A percentile compares a stretch with the other conserved stretches of the same genome.
phyloP scores from a whole-genome alignment of 1,140 invertebrate species.

The Pararge aegeria region DNA sequence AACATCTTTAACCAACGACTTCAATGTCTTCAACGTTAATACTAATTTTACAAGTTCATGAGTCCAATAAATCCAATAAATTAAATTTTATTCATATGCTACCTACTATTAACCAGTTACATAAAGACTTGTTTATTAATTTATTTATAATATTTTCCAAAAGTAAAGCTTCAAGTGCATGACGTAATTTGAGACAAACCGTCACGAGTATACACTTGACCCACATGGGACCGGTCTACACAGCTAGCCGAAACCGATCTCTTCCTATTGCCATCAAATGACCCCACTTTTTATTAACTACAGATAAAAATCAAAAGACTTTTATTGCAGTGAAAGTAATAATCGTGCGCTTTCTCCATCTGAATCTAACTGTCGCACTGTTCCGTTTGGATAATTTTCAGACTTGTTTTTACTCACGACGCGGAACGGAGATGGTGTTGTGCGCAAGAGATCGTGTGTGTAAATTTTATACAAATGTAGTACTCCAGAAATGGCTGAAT shows the following conservation, averaged over 20 bases:
- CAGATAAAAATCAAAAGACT: constrained; percentile 25
- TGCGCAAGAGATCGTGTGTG: too few relatives aligned
- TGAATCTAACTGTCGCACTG: constrained; percentile 6
- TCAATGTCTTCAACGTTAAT: too few relatives aligned
- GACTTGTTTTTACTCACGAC: not conserved
- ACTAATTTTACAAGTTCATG: too few relatives aligned
- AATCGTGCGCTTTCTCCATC: constrained; percentile 50
- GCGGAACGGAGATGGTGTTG: too few relatives aligned
- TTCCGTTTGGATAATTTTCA: not conserved
- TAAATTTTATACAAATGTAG: too few relatives aligned
- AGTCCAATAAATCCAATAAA: too few relatives aligned
- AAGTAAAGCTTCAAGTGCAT: constrained; percentile 33
- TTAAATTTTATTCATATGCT: too few relatives aligned
- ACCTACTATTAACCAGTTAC: too few relatives aligned
- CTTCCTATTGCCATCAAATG: constrained; percentile 37
- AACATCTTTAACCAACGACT: too few relatives aligned
- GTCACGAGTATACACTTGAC: constrained; percentile 46
- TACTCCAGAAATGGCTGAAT: too few relatives aligned
- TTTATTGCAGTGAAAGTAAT: constrained; percentile 48
- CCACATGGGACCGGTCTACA: constrained; percentile 44
- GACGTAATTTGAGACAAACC: constrained; percentile 35
- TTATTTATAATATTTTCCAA: constrained; percentile 42
- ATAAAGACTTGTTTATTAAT: not conserved
- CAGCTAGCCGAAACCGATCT: constrained; percentile 31
- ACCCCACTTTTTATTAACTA: constrained; percentile 12